Conservation (phyloP, 2,888 invertebrate species). For the Acanthopleura granulata region DNA sequence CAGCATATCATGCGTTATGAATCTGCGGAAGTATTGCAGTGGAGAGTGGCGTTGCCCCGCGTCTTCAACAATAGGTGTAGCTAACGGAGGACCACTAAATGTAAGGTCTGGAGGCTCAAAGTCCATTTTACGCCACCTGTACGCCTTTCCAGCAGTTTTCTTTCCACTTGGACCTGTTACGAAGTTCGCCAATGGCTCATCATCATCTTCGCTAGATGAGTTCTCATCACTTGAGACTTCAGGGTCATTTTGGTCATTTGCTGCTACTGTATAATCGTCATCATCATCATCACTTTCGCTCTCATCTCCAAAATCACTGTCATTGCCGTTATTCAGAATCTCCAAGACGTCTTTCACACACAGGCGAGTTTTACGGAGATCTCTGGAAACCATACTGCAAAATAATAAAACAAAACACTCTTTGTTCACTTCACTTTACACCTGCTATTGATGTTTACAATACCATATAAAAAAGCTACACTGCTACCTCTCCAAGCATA, state of each 20-base stretch:
- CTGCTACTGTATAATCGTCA: background rate
- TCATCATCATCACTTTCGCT: conserved; percentile 13
- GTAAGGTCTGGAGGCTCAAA: background rate
- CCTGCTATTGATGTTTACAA: too few species aligned
- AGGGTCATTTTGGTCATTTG: background rate
- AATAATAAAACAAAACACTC: background rate
- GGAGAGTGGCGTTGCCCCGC: background rate
- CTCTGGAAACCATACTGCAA: background rate
- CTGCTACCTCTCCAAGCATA: too few species aligned
- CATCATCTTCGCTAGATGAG: background rate
- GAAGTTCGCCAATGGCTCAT: conserved; percentile 6
- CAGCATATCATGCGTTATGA: conserved; percentile 6
- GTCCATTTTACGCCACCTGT: background rate
- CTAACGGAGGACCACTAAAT: background rate
- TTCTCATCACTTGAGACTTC: background rate
- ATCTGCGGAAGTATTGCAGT: background rate
- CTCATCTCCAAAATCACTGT: conserved; percentile 16
- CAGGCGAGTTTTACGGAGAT: background rate
- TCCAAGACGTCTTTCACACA: conserved; percentile 1
- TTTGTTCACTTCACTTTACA: background rate
- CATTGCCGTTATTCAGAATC: background rate
- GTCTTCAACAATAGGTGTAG: background rate
- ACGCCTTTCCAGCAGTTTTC: background rate
- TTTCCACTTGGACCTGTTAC: background rate
- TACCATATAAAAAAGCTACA: too few species aligned